phyloP scores from a whole-genome alignment of 2,888 invertebrate genomes.

The Parthenolecanium corni region DNA sequence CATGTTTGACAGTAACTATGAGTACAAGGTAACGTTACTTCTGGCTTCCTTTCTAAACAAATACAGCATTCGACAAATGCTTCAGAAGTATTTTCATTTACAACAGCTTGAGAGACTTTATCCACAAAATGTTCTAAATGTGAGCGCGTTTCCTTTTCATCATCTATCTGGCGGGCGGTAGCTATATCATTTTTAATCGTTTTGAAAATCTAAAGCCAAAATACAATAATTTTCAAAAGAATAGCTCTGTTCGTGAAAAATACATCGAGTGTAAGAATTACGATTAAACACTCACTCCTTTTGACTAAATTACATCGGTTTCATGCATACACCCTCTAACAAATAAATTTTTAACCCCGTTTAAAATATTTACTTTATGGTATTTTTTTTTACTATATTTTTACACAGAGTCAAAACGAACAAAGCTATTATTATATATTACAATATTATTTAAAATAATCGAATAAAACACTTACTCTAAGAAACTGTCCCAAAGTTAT shows the following conservation, averaged over 20 bases:
- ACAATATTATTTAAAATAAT: too few relatives aligned
- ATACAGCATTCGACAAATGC: conserved; percentile 53
- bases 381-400: too few relatives aligned
- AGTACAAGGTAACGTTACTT: conserved; percentile 55
- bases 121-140: not conserved
- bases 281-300: too few relatives aligned
- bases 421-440: too few relatives aligned
- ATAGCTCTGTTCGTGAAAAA: too few relatives aligned
- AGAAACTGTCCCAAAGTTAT: conserved; percentile 53
- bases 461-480: conserved; percentile 41
- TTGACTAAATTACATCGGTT: too few relatives aligned
- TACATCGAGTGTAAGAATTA: too few relatives aligned
- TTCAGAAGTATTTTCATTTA: conserved; percentile 31
- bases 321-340: too few relatives aligned
- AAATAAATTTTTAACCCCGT: too few relatives aligned
- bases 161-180: conserved; percentile 15
- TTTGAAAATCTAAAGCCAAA: conserved; percentile 33
- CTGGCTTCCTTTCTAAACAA: conserved; percentile 57
- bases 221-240: not conserved
- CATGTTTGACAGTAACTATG: conserved; percentile 59
- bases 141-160: not conserved
- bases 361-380: too few relatives aligned
- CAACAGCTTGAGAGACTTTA: conserved; percentile 3
- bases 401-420: too few relatives aligned
- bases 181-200: conserved; percentile 19